Base-by-base conservation (phyloP, 2,797 vertebrate genomes). In the Halcyon smyrnensis region DNA sequence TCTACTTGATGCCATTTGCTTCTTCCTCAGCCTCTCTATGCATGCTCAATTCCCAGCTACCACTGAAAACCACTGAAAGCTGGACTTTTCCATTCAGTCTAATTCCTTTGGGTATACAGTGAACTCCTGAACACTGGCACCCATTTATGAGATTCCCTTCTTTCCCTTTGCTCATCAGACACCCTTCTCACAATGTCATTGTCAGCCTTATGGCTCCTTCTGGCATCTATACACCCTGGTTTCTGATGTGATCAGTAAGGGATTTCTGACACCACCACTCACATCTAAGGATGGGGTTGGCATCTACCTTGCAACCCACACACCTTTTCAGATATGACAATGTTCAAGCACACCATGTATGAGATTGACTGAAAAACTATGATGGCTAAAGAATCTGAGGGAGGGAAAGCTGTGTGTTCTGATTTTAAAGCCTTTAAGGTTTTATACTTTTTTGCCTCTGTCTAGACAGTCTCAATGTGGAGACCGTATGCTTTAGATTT, bases 251-350 rank as follows among this genome's bases (percentile, higher is more conserved):
- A 12, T 64, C 1, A 3, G 3, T 43, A 27, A 79, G 8, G 16
- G 14, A 50, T 69, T 6, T 8, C 34, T 62, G 12, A 69, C 15
- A 7, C 2, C 60, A 17, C 11, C n/a, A 34, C 21, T 68, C 19
- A 64, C 15, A 11, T 1, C 1, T 4, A 46, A 32, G 15, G 50
- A 16, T 14, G 17, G 30, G 3, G 8, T 6, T 8, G 13, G 8
- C 15, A 24, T 56, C 51, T 73, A 11, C 34, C 32, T 56, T 76
- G n/a, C 14, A 12, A 36, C 39, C 19, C 41, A 15, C 28, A 45
- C 30, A 20, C 17, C 37, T 76, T 21, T 85, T 68, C 48, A 81
- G 41, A 9, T 41, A 32, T 2, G 34, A 25, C 12, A 30, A 25
- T 20, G 1, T 56, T 48, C 51, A 76, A 57, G 5, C 4, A 62